Evolutionary conservation across 2,113 vertebrate genomes (phyloP), one percentile per base, ranked within the genome.

Genomic region (Trematomus loennbergii): DNA sequence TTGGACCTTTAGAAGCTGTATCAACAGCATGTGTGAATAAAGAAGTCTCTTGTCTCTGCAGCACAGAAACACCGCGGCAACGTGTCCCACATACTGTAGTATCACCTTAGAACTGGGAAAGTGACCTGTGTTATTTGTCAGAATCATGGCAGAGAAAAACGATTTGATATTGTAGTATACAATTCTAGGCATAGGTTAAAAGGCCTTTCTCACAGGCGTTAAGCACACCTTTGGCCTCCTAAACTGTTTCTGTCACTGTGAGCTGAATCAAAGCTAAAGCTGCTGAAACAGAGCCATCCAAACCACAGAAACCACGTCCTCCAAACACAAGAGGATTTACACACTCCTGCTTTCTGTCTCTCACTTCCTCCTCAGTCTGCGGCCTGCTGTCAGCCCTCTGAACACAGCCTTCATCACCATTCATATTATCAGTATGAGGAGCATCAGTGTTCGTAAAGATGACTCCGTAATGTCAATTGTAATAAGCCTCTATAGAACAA

Each of bases 271-370:
- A 65, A 82, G 67, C 58, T 40, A 61, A 45, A 58, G 57, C 33
- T 36, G 55, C 45, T 9, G 7, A 72, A 64, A 62, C 64, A 64
- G 53, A 78, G 78, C 60, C 61, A 66, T 81, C 33, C 59, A 69
- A 78, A 85, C 79, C 83, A 80, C 87, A 83, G 60, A 84, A 83
- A 85, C 79, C 83, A 80, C 83, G 46, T 52, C 79, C n/a, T 79
- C 79, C 63, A 82, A 79, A 82, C 67, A 85, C 58, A 45, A n/a
- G n/a, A 81, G 54, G 77, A 83, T 78, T 88, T 74, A 75, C 59
- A 72, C 50, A 43, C 74, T 54, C 53, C 86, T 83, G 83, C 76
- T 88, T 85, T 80, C 63, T 74, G 76, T 88, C 65, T 68, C 25
- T 66, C 61, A 9, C 49, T 70, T 63, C 63, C 54, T n/a, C 55